Conservation (phyloP, 2,797 vertebrate genomes). For the Neomorphus geoffroyi region DNA sequence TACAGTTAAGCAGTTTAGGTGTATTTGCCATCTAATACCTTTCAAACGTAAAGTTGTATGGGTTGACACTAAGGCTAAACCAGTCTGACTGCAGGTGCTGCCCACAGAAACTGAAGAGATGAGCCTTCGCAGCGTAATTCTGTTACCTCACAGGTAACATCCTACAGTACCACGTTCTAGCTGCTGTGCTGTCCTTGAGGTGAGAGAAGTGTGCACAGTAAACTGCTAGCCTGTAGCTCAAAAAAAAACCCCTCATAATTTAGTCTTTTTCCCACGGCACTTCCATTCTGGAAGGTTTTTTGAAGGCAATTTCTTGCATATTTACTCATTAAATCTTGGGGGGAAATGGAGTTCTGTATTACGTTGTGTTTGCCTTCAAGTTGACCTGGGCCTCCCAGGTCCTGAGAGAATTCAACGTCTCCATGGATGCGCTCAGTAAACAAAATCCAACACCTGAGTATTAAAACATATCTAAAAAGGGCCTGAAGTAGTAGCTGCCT, state of each 20-base stretch:
- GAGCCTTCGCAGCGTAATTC: not conserved
- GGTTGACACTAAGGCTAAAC: not conserved
- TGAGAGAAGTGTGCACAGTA: not conserved
- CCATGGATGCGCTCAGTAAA: not conserved
- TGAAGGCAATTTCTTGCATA: not conserved
- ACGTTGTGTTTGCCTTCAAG: not conserved
- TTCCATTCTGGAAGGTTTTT: not conserved
- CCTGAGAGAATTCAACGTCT: not conserved
- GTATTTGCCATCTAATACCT: not conserved
- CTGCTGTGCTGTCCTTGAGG: not conserved
- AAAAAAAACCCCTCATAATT: not conserved
- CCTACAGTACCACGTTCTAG: not conserved
- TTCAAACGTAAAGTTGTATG: not conserved
- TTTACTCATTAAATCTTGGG: not conserved
- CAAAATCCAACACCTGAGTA: not conserved
- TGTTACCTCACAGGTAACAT: not conserved
- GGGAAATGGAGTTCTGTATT: not conserved
- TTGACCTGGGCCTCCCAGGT: not conserved
- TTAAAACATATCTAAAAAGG: not conserved
- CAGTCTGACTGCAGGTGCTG: not conserved
- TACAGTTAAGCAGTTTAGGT: not conserved
- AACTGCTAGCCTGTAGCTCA: not conserved
- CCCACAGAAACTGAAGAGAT: not conserved
- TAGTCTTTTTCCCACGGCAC: not conserved
- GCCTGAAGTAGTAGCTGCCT: not conserved